Conservation (phyloP, 2,113 vertebrate genomes). For the Spheniscus mendiculus region DNA sequence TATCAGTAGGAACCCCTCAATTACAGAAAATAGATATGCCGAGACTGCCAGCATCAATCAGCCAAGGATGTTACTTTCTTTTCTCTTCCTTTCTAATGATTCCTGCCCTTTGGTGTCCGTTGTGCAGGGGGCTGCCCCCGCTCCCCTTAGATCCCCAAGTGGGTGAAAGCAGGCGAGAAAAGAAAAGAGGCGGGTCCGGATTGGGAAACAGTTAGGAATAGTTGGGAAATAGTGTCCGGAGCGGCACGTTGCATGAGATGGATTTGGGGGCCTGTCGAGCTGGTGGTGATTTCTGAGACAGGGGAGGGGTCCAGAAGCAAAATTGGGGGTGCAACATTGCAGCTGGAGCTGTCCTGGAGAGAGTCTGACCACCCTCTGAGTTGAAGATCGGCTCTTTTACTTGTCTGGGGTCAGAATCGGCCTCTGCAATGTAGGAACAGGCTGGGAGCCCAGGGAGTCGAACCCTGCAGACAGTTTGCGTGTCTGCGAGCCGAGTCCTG, state of each 20-base stretch:
- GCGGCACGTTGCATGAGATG: fast-evolving
- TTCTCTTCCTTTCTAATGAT: not conserved
- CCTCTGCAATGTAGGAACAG: not conserved
- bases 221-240: not conserved
- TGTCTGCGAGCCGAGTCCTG: not conserved
- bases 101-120: not conserved
- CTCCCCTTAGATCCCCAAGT: not conserved
- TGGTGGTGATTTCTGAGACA: not conserved
- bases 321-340: not conserved
- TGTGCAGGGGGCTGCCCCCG: not conserved
- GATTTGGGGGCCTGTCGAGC: not conserved
- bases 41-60: not conserved
- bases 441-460: not conserved
- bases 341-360: not conserved
- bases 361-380: not conserved
- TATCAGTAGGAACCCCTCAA: not conserved
- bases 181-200: not conserved
- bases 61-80: not conserved
- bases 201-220: not conserved
- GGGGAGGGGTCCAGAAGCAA: not conserved
- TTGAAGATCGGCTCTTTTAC: not conserved
- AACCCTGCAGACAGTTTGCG: not conserved
- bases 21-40: not conserved
- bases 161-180: not conserved
- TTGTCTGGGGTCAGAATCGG: not conserved